These are phyloP conservation scores for Seira ritae DNA, from an alignment of 2,888 invertebrate species.

Conservation along the genomic window DNA sequence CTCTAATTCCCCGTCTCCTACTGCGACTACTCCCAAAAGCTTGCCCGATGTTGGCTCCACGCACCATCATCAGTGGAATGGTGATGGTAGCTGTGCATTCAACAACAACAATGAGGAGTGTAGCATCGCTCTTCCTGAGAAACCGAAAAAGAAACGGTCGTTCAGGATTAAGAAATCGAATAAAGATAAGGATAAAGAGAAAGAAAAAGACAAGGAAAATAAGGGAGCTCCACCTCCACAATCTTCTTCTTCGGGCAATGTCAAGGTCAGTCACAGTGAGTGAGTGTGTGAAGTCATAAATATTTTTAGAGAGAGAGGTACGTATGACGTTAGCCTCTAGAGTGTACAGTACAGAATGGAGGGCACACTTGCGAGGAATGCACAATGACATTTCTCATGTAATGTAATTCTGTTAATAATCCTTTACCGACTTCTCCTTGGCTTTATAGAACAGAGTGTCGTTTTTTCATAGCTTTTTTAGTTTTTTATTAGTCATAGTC, in stretches of 20 bases:
- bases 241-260: slow-evolving; percentile 34
- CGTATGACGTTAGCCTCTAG: too few relatives aligned
- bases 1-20: slow-evolving; percentile 22
- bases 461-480: too few relatives aligned
- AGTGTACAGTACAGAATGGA: too few relatives aligned
- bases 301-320: neutral
- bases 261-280: slow-evolving; percentile 40
- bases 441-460: too few relatives aligned
- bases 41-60: neutral
- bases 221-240: too few relatives aligned
- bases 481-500: too few relatives aligned
- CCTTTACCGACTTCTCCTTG: too few relatives aligned
- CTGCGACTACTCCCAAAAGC: slow-evolving; percentile 8
- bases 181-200: slow-evolving; percentile 30
- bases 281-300: neutral
- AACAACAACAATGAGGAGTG: neutral
- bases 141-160: slow-evolving; percentile 41
- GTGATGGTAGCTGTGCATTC: neutral
- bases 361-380: too few relatives aligned
- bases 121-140: neutral
- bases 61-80: neutral
- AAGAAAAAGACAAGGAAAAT: slow-evolving; percentile 1
- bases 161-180: slow-evolving; percentile 45
- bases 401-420: too few relatives aligned
- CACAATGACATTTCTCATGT: too few relatives aligned